These are phyloP conservation scores for Rhamphomyia laevipes DNA, from an alignment of 2,888 invertebrate genomes.

Conservation along the genomic window DNA sequence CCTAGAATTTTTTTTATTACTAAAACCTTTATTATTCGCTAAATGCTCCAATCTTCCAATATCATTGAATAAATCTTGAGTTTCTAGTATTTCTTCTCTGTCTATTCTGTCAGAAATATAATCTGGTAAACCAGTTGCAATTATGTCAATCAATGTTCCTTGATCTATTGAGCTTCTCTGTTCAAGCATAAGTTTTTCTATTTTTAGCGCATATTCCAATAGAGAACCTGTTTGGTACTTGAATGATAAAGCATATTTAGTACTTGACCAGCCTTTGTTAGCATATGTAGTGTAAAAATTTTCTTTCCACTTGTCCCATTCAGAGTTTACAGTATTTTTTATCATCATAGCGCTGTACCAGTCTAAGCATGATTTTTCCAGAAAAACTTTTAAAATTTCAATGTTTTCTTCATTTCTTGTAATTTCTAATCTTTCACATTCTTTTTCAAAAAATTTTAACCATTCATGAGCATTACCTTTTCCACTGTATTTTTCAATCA, in stretches of 20 bases:
- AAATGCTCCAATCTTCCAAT: slow-evolving; percentile 22
- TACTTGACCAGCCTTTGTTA: slow-evolving; percentile 19
- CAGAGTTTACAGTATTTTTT: slow-evolving; percentile 15
- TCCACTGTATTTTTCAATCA: too few relatives aligned
- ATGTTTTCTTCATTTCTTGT: slow-evolving; percentile 11
- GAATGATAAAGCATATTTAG: slow-evolving; percentile 18
- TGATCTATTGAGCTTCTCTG: slow-evolving; percentile 11
- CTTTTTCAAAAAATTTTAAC: slow-evolving; percentile 12
- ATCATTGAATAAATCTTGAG: slow-evolving; percentile 23
- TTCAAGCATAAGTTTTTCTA: slow-evolving; percentile 12
- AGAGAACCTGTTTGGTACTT: slow-evolving; percentile 19
- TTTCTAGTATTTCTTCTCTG: slow-evolving; percentile 22
- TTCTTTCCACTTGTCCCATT: slow-evolving; percentile 15
- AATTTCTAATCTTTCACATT: slow-evolving; percentile 10
- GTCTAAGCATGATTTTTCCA: slow-evolving; percentile 10
- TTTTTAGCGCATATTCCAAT: slow-evolving; percentile 17
- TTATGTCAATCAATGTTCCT: slow-evolving; percentile 18
- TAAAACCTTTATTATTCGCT: slow-evolving; percentile 12
- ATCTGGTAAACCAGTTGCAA: slow-evolving; percentile 22
- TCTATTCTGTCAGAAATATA: slow-evolving; percentile 17
- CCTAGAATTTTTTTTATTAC: slow-evolving; percentile 11
- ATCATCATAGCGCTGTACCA: slow-evolving; percentile 13
- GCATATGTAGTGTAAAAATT: slow-evolving; percentile 19
- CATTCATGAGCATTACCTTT: too few relatives aligned
- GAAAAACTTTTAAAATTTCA: slow-evolving; percentile 14